A percentile compares a stretch with the other conserved stretches of the same genome.
Conservation (phyloP, 1,140 invertebrate species). For the Eriosoma lanigerum region DNA sequence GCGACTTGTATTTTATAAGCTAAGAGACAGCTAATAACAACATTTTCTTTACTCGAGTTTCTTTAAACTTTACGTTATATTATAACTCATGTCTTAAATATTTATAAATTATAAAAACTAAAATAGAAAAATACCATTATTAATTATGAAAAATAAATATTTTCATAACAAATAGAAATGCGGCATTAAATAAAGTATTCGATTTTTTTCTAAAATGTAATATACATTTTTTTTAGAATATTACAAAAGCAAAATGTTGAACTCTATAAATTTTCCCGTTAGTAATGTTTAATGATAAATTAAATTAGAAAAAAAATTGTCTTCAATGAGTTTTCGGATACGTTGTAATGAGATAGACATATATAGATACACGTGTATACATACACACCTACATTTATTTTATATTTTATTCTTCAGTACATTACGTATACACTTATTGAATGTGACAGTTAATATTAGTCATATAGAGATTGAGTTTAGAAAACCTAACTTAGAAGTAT, state of each 20-base stretch:
- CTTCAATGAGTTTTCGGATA: conserved; percentile 11
- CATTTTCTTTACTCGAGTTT: too few species aligned
- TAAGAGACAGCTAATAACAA: too few species aligned
- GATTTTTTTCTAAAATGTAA: too few species aligned
- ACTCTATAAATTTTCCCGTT: neutral
- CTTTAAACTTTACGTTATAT: too few species aligned
- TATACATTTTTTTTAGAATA: too few species aligned
- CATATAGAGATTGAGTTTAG: neutral
- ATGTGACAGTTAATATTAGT: conserved; percentile 37
- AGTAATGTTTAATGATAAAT: conserved; percentile 19
- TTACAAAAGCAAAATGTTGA: neutral
- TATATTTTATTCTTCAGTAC: neutral
- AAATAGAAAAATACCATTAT: too few species aligned
- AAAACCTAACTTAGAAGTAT: neutral
- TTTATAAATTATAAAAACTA: too few species aligned
- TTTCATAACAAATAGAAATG: too few species aligned
- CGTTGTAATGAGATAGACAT: neutral
- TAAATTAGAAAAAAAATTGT: conserved; percentile 13
- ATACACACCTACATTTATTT: neutral
- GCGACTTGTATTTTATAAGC: too few species aligned
- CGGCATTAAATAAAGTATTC: too few species aligned
- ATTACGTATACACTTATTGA: neutral
- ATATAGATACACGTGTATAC: neutral
- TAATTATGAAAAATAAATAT: too few species aligned
- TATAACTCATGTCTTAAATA: too few species aligned